These are phyloP conservation scores for Phthorimaea operculella DNA, from an alignment of 1,140 invertebrate genomes.

Conservation along the genomic window DNA sequence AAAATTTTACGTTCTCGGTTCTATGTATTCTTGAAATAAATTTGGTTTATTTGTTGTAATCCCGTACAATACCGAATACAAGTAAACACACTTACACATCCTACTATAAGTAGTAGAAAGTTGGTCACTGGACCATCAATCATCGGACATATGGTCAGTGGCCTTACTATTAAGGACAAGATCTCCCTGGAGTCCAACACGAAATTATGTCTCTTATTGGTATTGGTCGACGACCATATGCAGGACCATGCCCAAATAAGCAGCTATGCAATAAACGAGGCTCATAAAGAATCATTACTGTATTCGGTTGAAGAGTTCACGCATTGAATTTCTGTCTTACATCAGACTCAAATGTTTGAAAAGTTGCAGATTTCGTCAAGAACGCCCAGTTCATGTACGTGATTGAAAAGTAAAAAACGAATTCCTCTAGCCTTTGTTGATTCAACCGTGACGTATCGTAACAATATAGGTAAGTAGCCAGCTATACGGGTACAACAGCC, in stretches of 20 bases:
- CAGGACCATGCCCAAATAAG: neutral
- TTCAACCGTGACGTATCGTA: neutral
- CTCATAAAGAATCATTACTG: too few species aligned
- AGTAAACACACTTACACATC: neutral
- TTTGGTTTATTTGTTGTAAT: too few species aligned
- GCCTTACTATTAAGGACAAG: neutral
- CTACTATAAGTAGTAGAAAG: constrained; percentile 21
- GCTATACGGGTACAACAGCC: neutral
- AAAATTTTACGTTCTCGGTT: too few species aligned
- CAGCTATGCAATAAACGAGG: too few species aligned
- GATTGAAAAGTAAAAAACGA: neutral
- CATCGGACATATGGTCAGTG: constrained; percentile 16
- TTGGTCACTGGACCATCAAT: constrained; percentile 15
- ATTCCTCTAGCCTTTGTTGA: neutral
- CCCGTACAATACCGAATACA: neutral
- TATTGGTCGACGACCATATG: neutral
- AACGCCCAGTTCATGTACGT: too few species aligned
- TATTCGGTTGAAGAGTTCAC: too few species aligned
- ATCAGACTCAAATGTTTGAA: too few species aligned
- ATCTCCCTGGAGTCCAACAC: neutral
- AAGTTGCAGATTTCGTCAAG: too few species aligned
- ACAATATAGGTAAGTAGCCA: constrained; percentile 1
- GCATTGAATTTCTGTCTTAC: too few species aligned
- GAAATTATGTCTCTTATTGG: neutral
- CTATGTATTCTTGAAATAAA: too few species aligned